Evolutionary conservation across 2,113 vertebrate species (phyloP).

Genomic region (Mesocricetus auratus): DNA sequence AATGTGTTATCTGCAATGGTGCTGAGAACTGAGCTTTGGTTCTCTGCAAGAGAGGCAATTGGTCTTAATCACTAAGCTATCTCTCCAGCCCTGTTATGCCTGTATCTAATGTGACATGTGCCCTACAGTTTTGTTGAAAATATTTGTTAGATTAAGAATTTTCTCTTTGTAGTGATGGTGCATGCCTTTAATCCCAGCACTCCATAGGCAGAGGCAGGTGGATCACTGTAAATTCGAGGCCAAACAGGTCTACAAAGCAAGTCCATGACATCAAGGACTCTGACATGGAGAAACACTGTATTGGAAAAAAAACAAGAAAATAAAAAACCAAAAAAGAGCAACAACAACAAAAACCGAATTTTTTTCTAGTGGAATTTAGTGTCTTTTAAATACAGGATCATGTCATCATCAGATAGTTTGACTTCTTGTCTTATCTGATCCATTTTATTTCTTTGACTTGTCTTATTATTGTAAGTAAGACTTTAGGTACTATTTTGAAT

Average conservation of each 20-base stretch:
- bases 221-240: neutral
- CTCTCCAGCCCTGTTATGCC: neutral
- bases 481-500: neutral
- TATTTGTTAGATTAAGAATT: neutral
- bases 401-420: neutral
- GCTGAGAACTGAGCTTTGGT: neutral
- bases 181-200: neutral
- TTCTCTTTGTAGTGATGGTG: neutral
- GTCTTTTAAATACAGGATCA: neutral
- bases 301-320: neutral
- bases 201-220: neutral
- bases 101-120: neutral
- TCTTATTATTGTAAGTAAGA: no score
- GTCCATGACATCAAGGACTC: neutral
- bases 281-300: neutral
- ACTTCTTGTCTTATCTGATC: neutral
- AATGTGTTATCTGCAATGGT: neutral
- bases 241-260: neutral
- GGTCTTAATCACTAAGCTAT: neutral
- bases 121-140: neutral
- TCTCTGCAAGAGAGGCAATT: neutral
- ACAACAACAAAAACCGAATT: no score
- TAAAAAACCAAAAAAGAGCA: neutral
- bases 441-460: neutral
- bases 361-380: neutral